Percentiles rank a stretch among this genome's conserved stretches.
phyloP scores from a whole-genome alignment of 2,888 invertebrate species.

The Sipha maydis region DNA sequence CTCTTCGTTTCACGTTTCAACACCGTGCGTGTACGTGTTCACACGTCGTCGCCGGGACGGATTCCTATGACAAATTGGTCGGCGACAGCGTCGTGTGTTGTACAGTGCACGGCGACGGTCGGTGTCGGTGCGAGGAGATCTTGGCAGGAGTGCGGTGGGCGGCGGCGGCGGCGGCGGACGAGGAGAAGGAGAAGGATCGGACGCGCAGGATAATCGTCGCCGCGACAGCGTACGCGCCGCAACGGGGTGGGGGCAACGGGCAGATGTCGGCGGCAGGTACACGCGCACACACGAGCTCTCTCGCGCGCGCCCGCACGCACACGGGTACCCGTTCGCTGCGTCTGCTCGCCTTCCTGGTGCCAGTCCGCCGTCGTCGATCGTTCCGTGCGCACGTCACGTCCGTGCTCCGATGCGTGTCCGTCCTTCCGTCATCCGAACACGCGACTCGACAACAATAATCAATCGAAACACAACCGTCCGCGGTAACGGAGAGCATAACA shows the following conservation, averaged over 20 bases:
- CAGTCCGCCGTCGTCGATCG: constrained; percentile 24
- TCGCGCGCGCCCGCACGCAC: constrained; percentile 1
- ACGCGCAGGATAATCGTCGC: constrained; percentile 3
- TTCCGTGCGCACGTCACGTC: neutral
- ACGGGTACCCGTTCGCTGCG: neutral
- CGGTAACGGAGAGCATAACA: too few relatives aligned
- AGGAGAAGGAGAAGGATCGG: neutral
- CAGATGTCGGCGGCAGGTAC: constrained; percentile 18
- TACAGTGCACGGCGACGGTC: neutral
- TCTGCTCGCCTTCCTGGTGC: neutral
- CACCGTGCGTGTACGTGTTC: too few relatives aligned
- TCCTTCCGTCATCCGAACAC: neutral
- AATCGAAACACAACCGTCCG: neutral
- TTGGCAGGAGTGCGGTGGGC: neutral
- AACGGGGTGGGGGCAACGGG: neutral
- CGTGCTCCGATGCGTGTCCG: neutral
- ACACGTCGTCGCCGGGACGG: neutral
- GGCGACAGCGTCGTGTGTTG: neutral
- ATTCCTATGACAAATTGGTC: neutral
- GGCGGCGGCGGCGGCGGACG: neutral
- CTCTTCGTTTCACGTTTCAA: too few relatives aligned
- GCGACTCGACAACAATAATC: neutral
- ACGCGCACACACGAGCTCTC: neutral
- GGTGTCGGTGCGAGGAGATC: neutral
- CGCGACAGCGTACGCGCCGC: neutral